These are phyloP conservation scores for Drosophila anomelani DNA, from an alignment of 2,888 invertebrate species.

Conservation along the genomic window DNA sequence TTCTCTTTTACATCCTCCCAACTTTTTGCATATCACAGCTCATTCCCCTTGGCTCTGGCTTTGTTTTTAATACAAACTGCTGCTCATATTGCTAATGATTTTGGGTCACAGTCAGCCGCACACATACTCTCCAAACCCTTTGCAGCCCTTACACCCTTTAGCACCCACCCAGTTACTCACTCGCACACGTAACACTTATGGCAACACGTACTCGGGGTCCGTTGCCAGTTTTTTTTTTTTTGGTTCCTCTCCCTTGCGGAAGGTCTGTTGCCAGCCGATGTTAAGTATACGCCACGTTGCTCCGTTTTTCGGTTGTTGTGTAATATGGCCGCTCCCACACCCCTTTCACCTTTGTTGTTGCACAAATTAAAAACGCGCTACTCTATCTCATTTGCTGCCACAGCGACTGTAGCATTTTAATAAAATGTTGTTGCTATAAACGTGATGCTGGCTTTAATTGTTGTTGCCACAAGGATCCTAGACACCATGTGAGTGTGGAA, in stretches of 20 bases:
- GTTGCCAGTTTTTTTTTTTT: conserved; percentile 33
- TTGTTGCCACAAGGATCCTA: conserved; percentile 37
- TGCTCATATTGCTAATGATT: conserved; percentile 81
- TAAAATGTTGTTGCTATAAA: conserved; percentile 67
- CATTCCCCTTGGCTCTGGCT: conserved; percentile 45
- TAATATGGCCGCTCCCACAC: conserved; percentile 2
- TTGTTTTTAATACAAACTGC: conserved; percentile 76
- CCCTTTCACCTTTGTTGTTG: conserved; percentile 41
- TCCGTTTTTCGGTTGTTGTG: conserved; percentile 27
- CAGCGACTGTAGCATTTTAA: conserved; percentile 49
- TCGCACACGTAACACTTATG: conserved; percentile 63
- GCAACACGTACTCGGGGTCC: conserved; percentile 65
- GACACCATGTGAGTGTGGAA: background rate
- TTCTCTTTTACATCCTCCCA: background rate
- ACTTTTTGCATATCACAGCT: conserved; percentile 60
- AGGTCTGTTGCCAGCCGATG: conserved; percentile 32
- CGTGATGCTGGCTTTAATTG: conserved; percentile 66
- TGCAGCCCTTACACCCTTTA: conserved; percentile 21
- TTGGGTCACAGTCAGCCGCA: conserved; percentile 68
- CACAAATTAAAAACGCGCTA: conserved; percentile 69
- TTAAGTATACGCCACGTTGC: conserved; percentile 57
- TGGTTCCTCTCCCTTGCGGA: background rate
- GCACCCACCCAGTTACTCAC: conserved; percentile 47
- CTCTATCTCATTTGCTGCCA: conserved; percentile 41
- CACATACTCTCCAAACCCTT: conserved; percentile 71